phyloP scores from a whole-genome alignment of 2,888 invertebrate species.

The Drepana falcataria region DNA sequence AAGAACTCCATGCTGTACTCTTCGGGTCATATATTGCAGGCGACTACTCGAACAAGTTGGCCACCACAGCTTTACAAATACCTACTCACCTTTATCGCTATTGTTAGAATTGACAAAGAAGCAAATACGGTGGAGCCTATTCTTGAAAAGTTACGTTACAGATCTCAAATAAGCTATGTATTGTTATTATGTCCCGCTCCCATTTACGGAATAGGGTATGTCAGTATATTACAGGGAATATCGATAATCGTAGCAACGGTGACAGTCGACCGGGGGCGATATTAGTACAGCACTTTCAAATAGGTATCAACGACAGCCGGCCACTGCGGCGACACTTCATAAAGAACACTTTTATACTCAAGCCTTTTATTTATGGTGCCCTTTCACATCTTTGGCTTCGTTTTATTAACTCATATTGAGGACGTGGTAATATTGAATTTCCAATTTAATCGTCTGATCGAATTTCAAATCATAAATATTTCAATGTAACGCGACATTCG shows the following conservation, averaged over 20 bases:
- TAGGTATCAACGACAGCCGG: conserved; percentile 68
- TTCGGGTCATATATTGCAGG: no score
- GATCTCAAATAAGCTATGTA: background rate
- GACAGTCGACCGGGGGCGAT: conserved; percentile 48
- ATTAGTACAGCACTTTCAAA: conserved; percentile 69
- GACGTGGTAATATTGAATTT: conserved; percentile 50
- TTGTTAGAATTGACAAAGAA: background rate
- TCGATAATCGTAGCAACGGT: conserved; percentile 39
- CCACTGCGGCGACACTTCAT: conserved; percentile 71
- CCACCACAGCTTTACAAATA: no score
- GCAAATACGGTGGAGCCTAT: background rate
- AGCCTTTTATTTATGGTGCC: conserved; percentile 74
- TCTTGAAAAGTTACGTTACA: background rate
- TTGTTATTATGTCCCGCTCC: background rate
- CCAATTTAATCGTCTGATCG: conserved; percentile 32
- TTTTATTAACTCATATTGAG: conserved; percentile 57
- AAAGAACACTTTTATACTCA: conserved; percentile 75
- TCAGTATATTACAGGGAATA: conserved; percentile 14
- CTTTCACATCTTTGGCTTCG: conserved; percentile 63
- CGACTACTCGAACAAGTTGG: no score
- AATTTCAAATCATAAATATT: conserved; percentile 2
- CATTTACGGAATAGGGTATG: background rate
- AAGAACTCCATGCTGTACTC: no score
- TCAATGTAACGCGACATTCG: background rate
- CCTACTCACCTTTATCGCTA: no score